Percentiles rank a stretch among this genome's conserved stretches.
phyloP scores from a whole-genome alignment of 2,888 invertebrate species.

The Asteroscopus sphinx region DNA sequence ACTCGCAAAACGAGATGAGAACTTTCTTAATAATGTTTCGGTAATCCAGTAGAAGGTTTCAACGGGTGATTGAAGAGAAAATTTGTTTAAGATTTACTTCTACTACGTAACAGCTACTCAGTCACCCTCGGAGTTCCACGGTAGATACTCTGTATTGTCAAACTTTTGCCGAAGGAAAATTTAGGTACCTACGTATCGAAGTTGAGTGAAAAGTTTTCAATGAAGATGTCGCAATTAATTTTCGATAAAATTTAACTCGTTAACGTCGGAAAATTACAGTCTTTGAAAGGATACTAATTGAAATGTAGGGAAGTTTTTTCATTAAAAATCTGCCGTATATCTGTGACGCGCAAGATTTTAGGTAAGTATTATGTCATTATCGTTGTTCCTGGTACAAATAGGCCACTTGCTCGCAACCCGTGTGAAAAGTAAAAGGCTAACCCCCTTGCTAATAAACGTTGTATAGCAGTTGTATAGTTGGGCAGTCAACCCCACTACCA shows the following conservation, averaged over 20 bases:
- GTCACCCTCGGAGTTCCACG: constrained; percentile 66
- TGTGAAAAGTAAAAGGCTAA: no score
- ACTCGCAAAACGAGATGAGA: constrained; percentile 62
- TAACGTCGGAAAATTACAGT: constrained; percentile 86
- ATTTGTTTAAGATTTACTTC: constrained; percentile 72
- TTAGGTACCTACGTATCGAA: constrained; percentile 84
- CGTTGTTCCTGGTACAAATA: no score
- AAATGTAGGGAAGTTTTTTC: constrained; percentile 86
- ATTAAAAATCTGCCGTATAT: constrained; percentile 72
- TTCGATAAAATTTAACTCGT: constrained; percentile 89
- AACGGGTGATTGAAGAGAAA: constrained; percentile 70
- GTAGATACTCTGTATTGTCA: constrained; percentile 77
- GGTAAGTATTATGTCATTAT: constrained; percentile 15
- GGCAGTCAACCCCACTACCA: no score
- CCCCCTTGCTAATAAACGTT: no score
- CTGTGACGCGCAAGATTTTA: constrained; percentile 55
- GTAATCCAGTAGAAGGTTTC: constrained; percentile 63
- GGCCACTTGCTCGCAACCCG: no score
- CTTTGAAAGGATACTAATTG: constrained; percentile 84
- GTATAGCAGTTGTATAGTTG: no score
- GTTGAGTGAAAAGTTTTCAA: constrained; percentile 84
- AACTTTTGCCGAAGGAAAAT: constrained; percentile 78
- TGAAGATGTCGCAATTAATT: constrained; percentile 89
- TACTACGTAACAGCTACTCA: constrained; percentile 68
- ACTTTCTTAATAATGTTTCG: constrained; percentile 73